Base-by-base conservation (phyloP, 2,797 vertebrate genomes). In the Acanthiza pusilla region DNA sequence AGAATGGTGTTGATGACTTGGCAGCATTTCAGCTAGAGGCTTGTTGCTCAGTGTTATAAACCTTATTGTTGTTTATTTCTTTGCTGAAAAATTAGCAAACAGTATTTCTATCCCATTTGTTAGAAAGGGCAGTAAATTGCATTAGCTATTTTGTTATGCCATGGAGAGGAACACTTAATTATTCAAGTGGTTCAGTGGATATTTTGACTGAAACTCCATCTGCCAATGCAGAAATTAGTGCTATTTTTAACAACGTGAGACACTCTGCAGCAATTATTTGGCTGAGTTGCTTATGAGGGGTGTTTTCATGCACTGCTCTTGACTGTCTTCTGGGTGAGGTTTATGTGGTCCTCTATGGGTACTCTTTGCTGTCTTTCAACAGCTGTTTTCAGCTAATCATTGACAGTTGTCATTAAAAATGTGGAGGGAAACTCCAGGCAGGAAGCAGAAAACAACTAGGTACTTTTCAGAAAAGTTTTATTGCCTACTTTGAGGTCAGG, bases 201-300 rank as follows among this genome's bases (percentile, higher is more conserved):
- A 83, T 94, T 97, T 94, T 90, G 67, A 70, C 92, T 91, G 72
- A 91, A 96, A 82, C 45, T 84, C 58, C 51, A 55, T 94, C 53
- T 96, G 45, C 66, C 60, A 36, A 22, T 88, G 30, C 79, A 96
- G 82, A 91, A 91, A 51, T 93, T 27, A 53, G 10, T 89, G 95
- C 91, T 94, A 17, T 85, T 96, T 93, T 79, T 91, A 85, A 92
- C 62, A 87, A 13, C 7, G 23, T 57, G 83, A 79, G 61, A 79
- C 79, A 19, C 38, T 53, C 65, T 76, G 54, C 45, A 60, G 79
- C 72, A 87, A 9, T 82, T 85, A 55, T 43, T 86, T 8, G 16
- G 47, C 78, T 70, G 74, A 84, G 43, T 68, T 79, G 60, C 73
- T 85, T 93, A 42, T 72, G 27, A 75, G 67, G 29, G 30, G 22